Conservation (phyloP, 1,140 invertebrate genomes). For the Fragariocoptes setiger region DNA sequence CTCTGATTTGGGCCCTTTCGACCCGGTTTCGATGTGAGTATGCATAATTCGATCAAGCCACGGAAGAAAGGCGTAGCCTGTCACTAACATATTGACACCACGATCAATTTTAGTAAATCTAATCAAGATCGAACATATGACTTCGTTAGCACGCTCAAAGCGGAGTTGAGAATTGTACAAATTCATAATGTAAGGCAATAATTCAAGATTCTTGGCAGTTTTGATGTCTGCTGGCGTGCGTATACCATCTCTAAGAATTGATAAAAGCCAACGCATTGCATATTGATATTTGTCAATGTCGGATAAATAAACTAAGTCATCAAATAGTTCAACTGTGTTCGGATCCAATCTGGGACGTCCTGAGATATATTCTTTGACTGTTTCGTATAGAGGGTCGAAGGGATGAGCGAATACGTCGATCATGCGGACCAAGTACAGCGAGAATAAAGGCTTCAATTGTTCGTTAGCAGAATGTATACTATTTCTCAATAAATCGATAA, state of each 20-base stretch:
- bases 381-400: not conserved
- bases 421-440: not conserved
- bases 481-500: not conserved
- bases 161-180: not conserved
- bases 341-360: not conserved
- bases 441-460: not conserved
- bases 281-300: not conserved
- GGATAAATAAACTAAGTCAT: not conserved
- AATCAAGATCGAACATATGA: not conserved
- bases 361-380: not conserved
- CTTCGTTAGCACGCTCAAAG: not conserved
- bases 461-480: not conserved
- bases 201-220: not conserved
- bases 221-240: not conserved
- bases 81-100: not conserved
- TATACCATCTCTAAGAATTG: not conserved
- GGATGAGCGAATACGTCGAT: not conserved
- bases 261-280: not conserved
- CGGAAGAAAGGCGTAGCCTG: not conserved
- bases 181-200: not conserved
- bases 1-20: not conserved
- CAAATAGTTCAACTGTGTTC: not conserved
- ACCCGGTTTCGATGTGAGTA: not conserved
- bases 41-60: not conserved
- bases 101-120: not conserved